Evolutionary conservation across 2,113 vertebrate species (phyloP).

Genomic region (Pundamilia nyererei): DNA sequence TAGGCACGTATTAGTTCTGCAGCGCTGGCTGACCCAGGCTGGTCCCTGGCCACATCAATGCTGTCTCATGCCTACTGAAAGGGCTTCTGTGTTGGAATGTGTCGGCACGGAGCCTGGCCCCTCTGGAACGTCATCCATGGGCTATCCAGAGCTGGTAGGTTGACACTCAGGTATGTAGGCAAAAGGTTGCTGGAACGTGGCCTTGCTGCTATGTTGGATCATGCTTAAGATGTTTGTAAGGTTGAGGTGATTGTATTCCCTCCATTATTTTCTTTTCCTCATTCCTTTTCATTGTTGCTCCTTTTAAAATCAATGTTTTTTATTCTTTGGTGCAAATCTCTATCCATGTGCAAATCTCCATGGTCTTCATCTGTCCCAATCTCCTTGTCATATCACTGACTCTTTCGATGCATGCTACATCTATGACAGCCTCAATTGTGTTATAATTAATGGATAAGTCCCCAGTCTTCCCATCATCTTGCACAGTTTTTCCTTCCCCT

Average conservation of each 20-base stretch:
- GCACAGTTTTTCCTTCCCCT: not conserved
- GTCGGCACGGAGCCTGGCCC: not conserved
- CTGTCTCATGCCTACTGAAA: conserved; percentile 41
- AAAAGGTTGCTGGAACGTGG: not conserved
- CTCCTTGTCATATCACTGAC: not conserved
- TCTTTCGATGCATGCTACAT: not conserved
- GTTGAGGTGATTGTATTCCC: not conserved
- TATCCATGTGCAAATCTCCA: not conserved
- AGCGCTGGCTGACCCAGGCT: conserved; percentile 46
- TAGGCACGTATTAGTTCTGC: conserved; percentile 47
- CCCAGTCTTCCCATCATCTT: conserved; percentile 29
- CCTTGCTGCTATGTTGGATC: not conserved
- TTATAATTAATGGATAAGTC: conserved; percentile 40
- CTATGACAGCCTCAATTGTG: not conserved
- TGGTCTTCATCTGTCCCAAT: not conserved
- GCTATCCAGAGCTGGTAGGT: conserved; percentile 14
- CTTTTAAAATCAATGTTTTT: not conserved
- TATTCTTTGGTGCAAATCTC: not conserved
- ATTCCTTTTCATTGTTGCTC: not conserved
- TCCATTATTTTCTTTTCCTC: not conserved
- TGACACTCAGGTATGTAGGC: conserved; percentile 33
- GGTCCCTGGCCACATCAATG: conserved; percentile 36
- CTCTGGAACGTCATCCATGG: conserved; percentile 15
- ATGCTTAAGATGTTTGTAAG: not conserved
- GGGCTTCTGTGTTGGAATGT: conserved; percentile 27